Evolutionary conservation across 2,797 vertebrate genomes (phyloP).

Genomic region (Crossoptilon crossoptilon): DNA sequence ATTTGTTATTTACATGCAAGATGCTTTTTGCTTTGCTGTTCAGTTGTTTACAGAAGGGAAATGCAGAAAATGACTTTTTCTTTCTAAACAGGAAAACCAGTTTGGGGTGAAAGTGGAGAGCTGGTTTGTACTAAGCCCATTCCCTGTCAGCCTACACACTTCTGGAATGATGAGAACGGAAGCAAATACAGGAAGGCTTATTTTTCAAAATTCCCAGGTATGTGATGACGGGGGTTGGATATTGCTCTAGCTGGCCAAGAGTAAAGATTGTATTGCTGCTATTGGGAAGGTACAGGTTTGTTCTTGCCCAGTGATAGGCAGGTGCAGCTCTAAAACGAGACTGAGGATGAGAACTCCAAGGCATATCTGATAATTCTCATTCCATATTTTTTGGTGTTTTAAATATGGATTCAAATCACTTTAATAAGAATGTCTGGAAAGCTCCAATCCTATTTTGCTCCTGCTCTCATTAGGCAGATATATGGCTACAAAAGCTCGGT

Average conservation of each 20-base stretch:
- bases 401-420: background rate
- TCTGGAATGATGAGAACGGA: constrained; percentile 95
- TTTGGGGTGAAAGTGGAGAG: constrained; percentile 96
- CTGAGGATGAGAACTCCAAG: background rate
- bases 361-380: background rate
- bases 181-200: constrained; percentile 96
- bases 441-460: background rate
- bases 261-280: background rate
- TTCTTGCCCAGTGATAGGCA: background rate
- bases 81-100: constrained; percentile 84
- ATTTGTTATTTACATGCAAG: background rate
- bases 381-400: background rate
- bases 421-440: background rate
- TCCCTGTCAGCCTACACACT: constrained; percentile 95
- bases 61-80: background rate
- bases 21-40: background rate
- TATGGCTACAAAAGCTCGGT: background rate
- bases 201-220: constrained; percentile 93
- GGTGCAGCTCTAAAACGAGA: background rate
- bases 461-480: background rate
- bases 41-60: background rate
- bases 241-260: background rate
- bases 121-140: constrained; percentile 94
- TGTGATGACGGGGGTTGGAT: background rate
- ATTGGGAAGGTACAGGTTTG: background rate